Conservation (phyloP, 2,797 vertebrate species). For the Anas acuta region DNA sequence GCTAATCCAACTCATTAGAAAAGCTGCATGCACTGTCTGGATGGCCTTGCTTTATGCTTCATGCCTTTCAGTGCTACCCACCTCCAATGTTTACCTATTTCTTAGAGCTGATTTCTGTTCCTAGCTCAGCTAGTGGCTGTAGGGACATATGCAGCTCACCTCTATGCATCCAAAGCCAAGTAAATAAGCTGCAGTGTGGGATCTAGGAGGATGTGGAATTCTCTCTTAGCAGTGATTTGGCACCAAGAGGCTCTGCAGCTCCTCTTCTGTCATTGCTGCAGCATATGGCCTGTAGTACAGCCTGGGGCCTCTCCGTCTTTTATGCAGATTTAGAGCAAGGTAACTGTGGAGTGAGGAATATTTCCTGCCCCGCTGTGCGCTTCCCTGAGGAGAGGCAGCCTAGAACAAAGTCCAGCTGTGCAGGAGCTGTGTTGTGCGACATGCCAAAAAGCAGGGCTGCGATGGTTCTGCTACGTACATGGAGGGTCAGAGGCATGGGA, state of each 20-base stretch:
- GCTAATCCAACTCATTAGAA: neutral
- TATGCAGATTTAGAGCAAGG: constrained; percentile 20
- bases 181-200: constrained; percentile 13
- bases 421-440: neutral
- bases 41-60: neutral
- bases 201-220: neutral
- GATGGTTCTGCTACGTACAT: neutral
- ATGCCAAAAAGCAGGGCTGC: neutral
- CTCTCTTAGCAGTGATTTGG: constrained; percentile 1
- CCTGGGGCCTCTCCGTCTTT: constrained; percentile 2
- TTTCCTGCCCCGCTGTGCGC: constrained; percentile 19
- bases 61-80: neutral
- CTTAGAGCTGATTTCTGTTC: neutral
- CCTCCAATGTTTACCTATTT: neutral
- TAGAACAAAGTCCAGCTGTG: constrained; percentile 36
- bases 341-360: neutral
- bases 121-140: neutral
- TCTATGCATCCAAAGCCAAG: neutral
- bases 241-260: neutral
- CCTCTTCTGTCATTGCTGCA: neutral
- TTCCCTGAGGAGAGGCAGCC: constrained; percentile 8
- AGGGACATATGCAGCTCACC: neutral
- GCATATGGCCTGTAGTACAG: constrained; percentile 25
- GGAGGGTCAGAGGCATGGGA: neutral
- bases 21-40: neutral